phyloP scores from a whole-genome alignment of 2,113 vertebrate species.

The Numenius arquata region DNA sequence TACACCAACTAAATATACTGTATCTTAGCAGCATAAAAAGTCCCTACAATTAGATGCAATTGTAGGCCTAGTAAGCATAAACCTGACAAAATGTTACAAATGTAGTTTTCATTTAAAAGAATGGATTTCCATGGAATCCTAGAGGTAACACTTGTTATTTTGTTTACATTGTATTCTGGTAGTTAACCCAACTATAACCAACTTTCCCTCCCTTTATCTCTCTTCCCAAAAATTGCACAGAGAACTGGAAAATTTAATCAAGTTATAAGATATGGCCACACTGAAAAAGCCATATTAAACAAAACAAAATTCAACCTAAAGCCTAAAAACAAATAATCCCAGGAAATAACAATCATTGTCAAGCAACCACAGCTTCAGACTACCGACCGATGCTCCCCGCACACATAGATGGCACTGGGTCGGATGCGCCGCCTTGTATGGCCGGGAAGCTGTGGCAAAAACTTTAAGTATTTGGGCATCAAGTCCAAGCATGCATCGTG shows the following conservation, averaged over 20 bases:
- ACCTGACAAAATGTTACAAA: constrained; percentile 63
- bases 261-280: constrained; percentile 30
- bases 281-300: constrained; percentile 41
- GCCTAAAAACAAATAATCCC: not conserved
- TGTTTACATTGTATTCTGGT: constrained; percentile 47
- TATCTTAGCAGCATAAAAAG: constrained; percentile 77
- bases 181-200: constrained; percentile 28
- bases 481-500: constrained; percentile 94
- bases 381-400: constrained; percentile 90
- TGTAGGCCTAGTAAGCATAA: constrained; percentile 70
- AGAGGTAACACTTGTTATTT: constrained; percentile 71
- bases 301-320: constrained; percentile 15
- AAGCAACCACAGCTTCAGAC: constrained; percentile 68
- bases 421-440: constrained; percentile 89
- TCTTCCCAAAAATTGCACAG: constrained; percentile 43
- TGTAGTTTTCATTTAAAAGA: constrained; percentile 34
- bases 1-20: constrained; percentile 51
- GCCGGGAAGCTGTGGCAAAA: constrained; percentile 89
- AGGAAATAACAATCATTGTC: not conserved
- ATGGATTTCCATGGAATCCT: constrained; percentile 66
- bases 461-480: constrained; percentile 95
- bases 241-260: constrained; percentile 26
- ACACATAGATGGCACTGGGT: constrained; percentile 94
- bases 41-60: constrained; percentile 62
- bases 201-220: not conserved